A percentile compares a stretch with the other conserved stretches of the same genome.
Evolutionary conservation across 1,140 invertebrate genomes (phyloP).

Genomic region (Megalonaias nervosa): DNA sequence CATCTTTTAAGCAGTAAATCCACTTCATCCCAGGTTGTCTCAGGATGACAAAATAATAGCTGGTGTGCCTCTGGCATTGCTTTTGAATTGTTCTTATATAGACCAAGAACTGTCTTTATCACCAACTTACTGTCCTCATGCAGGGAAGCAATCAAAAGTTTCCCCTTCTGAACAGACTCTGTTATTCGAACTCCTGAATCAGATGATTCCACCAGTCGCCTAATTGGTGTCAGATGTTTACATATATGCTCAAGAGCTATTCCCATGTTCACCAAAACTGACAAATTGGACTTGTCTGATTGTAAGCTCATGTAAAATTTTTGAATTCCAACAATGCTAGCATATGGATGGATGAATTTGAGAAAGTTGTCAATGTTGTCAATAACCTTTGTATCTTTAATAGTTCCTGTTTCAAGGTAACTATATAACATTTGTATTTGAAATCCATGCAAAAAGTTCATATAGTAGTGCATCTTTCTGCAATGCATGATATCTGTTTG

Average conservation of each 20-base stretch:
- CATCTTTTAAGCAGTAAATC: conserved; percentile 36
- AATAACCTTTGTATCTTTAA: background rate
- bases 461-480: conserved; percentile 18
- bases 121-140: conserved; percentile 13
- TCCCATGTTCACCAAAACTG: no score
- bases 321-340: background rate
- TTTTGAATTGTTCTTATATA: conserved; percentile 40
- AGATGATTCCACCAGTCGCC: no score
- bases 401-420: conserved; percentile 1
- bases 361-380: background rate
- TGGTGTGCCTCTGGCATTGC: conserved; percentile 40
- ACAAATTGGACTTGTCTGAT: no score
- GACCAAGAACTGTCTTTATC: conserved; percentile 37
- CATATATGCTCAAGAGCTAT: no score
- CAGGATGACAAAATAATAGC: conserved; percentile 37
- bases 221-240: no score
- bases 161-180: conserved; percentile 19
- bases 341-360: conserved; percentile 4
- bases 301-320: no score
- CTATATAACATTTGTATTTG: conserved; percentile 10
- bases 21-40: conserved; percentile 41
- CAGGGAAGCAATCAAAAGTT: conserved; percentile 8
- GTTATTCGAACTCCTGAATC: no score
- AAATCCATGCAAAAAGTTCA: conserved; percentile 21
- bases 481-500: background rate